These are phyloP conservation scores for Ischnus inquisitorius DNA, from an alignment of 2,888 invertebrate species.

Conservation along the genomic window DNA sequence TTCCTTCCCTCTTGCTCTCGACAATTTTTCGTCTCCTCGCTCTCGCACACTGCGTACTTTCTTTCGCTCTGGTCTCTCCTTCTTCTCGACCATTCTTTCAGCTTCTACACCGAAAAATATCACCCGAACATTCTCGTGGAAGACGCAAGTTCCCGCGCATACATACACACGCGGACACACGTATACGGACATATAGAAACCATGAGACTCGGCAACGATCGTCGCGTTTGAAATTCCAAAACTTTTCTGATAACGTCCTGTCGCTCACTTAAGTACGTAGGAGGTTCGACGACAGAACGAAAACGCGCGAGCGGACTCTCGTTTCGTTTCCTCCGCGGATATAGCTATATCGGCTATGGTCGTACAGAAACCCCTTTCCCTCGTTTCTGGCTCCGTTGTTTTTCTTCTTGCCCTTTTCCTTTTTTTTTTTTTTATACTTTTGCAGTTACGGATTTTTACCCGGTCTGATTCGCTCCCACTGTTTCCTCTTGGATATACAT, in stretches of 20 bases:
- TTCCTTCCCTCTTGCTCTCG: conserved; percentile 2
- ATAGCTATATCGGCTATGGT: background rate
- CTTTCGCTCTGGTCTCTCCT: conserved; percentile 1
- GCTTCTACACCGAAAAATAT: background rate
- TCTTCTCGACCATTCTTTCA: conserved; percentile 3
- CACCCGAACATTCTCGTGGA: background rate
- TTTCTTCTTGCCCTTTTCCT: conserved; percentile 3
- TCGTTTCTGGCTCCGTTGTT: conserved; percentile 49
- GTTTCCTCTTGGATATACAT: conserved; percentile 32
- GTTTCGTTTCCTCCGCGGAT: conserved; percentile 56
- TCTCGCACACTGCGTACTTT: background rate
- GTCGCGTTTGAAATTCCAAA: conserved; percentile 79
- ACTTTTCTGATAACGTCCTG: conserved; percentile 79
- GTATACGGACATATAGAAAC: conserved; percentile 21
- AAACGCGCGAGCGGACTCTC: conserved; percentile 4
- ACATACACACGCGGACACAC: background rate
- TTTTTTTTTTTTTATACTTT: conserved; percentile 36
- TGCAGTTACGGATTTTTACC: conserved; percentile 55
- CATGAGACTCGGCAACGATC: conserved; percentile 55
- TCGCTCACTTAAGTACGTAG: conserved; percentile 68
- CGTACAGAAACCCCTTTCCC: background rate
- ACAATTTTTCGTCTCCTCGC: background rate
- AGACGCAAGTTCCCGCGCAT: background rate
- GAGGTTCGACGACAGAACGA: conserved; percentile 44
- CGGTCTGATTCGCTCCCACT: conserved; percentile 20